Evolutionary conservation across 2,113 vertebrate genomes (phyloP).

Genomic region (Pica pica): DNA sequence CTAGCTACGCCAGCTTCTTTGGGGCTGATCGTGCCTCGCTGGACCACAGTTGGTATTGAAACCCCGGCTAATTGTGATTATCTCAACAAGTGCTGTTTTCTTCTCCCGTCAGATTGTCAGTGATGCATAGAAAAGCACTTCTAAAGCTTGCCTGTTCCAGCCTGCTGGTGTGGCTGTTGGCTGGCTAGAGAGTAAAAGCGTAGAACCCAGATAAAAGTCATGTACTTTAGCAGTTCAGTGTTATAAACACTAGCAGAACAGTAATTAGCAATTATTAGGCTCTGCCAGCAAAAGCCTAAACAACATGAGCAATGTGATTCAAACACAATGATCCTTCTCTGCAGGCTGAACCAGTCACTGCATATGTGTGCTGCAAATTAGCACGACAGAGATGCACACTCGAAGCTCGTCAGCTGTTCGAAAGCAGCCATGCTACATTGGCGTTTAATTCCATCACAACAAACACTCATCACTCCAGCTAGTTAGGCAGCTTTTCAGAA

Average conservation of each 20-base stretch:
- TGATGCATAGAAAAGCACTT: background rate
- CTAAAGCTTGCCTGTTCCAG: background rate
- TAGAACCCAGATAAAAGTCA: background rate
- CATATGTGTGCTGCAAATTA: background rate
- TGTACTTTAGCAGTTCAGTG: background rate
- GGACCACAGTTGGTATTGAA: too few relatives aligned
- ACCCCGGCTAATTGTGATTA: too few relatives aligned
- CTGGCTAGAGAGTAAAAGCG: background rate
- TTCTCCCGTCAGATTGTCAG: background rate
- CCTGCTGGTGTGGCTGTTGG: background rate
- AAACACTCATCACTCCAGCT: background rate
- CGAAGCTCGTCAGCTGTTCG: background rate
- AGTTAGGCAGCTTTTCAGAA: background rate
- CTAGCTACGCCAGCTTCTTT: background rate
- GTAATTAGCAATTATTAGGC: background rate
- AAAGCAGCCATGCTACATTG: background rate
- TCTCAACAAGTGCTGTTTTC: background rate
- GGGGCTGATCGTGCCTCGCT: too few relatives aligned
- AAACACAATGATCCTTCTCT: background rate
- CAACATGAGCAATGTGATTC: background rate
- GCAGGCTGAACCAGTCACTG: background rate
- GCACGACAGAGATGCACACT: background rate
- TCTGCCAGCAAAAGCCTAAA: background rate
- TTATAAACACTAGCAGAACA: background rate
- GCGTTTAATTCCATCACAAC: background rate